Evolutionary conservation across 2,113 vertebrate genomes (phyloP).

Genomic region (Syngnathus typhle): DNA sequence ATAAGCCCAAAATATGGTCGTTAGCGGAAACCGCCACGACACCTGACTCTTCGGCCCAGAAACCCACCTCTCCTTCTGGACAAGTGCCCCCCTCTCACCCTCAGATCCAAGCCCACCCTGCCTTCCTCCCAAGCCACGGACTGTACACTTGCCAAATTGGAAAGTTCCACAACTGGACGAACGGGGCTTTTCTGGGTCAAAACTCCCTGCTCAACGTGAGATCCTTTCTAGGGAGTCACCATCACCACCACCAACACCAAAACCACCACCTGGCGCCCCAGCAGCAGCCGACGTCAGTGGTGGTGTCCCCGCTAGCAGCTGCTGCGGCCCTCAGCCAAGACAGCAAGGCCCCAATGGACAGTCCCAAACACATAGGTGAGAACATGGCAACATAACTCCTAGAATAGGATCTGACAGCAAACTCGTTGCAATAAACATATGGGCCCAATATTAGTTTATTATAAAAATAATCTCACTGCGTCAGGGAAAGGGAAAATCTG

Average conservation of each 20-base stretch:
- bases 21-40: slow-evolving; percentile 95
- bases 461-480: not conserved
- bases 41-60: slow-evolving; percentile 83
- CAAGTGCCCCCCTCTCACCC: slow-evolving; percentile 74
- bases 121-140: slow-evolving; percentile 96
- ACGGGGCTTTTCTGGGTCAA: slow-evolving; percentile 91
- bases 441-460: not conserved
- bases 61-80: slow-evolving; percentile 75
- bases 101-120: slow-evolving; percentile 85
- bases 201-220: slow-evolving; percentile 93
- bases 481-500: no score
- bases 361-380: slow-evolving; percentile 93
- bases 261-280: slow-evolving; percentile 69
- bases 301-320: slow-evolving; percentile 74
- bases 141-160: slow-evolving; percentile 98
- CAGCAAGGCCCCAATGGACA: slow-evolving; percentile 77
- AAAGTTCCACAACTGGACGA: slow-evolving; percentile 99
- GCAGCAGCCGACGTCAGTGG: slow-evolving; percentile 75
- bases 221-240: slow-evolving; percentile 90
- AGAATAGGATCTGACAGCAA: not conserved
- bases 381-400: not conserved
- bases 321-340: slow-evolving; percentile 76
- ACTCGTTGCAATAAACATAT: no score
- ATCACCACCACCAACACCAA: slow-evolving; percentile 78
- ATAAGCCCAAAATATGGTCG: slow-evolving; percentile 99